Evolutionary conservation across 1,140 invertebrate species (phyloP), one percentile per base, ranked within the genome.

Genomic region (Drosophila tropicalis): DNA sequence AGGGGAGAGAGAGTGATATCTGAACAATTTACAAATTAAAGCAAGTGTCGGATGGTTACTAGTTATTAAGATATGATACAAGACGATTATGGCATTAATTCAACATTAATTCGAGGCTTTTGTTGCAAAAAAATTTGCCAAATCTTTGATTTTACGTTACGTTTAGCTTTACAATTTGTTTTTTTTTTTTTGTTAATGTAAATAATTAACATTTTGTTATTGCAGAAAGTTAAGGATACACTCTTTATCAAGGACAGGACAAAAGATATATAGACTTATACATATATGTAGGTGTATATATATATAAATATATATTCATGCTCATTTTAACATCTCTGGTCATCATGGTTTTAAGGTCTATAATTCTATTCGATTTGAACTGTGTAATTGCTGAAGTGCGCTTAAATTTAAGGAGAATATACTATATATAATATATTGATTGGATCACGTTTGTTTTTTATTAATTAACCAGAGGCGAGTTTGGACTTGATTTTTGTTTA

Each of bases 61-160:
- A n/a, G n/a, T n/a, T n/a, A n/a, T n/a, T n/a, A 5, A 29, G 29
- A 34, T 17, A 72, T 39, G 60, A 60, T 51, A 79, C 76, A 51
- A 22, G 54, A 10, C 0, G 10, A 5, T 62, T 51, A 61, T 67
- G 66, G 19, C 15, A 47, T 19, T 60, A 36, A 70, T 56, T 36
- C 12, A 36, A 41, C 54, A 51, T 61, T 63, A 62, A 10, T 44
- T 60, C 29, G 51, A 47, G 63, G 47, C 44, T 29, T 29, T 29
- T 29, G 5, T 29, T 29, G 4, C 25, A 29, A 29, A 29, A n/a
- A 22, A 22, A 22, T 22, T 22, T 1, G 22, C 3, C 22, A 19
- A 51, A 51, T 51, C 44, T 51, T 47, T 47, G 17, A 51, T 17
- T 51, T 57, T 70, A 76, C 74, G n/a, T 68, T 62, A 76, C 73